Conservation (phyloP, 2,113 vertebrate species). For the Peromyscus californicus region DNA sequence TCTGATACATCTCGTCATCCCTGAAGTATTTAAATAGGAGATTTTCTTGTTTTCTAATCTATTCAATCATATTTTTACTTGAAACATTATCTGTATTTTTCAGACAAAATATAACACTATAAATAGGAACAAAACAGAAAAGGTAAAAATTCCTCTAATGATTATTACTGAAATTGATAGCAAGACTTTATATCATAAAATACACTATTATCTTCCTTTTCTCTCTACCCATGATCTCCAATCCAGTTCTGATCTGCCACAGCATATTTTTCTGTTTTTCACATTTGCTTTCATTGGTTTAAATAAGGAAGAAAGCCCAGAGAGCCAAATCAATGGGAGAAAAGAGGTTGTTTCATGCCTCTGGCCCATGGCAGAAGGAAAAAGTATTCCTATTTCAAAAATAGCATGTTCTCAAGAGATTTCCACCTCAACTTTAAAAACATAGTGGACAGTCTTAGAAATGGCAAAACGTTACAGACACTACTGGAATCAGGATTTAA, state of each 20-base stretch:
- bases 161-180: neutral
- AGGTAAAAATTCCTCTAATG: neutral
- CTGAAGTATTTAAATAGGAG: slow-evolving; percentile 37
- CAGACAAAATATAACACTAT: slow-evolving; percentile 49
- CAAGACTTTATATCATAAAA: slow-evolving; percentile 59
- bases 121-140: slow-evolving; percentile 38
- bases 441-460: slow-evolving; percentile 49
- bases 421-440: slow-evolving; percentile 71
- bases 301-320: slow-evolving; percentile 67
- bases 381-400: slow-evolving; percentile 77
- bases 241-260: slow-evolving; percentile 52
- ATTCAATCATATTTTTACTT: slow-evolving; percentile 61
- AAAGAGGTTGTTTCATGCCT: slow-evolving; percentile 67
- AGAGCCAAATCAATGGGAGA: slow-evolving; percentile 66
- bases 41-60: slow-evolving; percentile 60
- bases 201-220: slow-evolving; percentile 38
- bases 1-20: neutral
- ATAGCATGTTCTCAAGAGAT: slow-evolving; percentile 68
- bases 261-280: slow-evolving; percentile 73
- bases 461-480: slow-evolving; percentile 60
- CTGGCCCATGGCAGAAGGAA: slow-evolving; percentile 61
- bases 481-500: slow-evolving; percentile 60
- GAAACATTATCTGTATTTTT: slow-evolving; percentile 46
- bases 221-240: slow-evolving; percentile 11
- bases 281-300: slow-evolving; percentile 65